These are phyloP conservation scores for Talpa occidentalis DNA, from an alignment of 2,113 vertebrate genomes.

Conservation along the genomic window DNA sequence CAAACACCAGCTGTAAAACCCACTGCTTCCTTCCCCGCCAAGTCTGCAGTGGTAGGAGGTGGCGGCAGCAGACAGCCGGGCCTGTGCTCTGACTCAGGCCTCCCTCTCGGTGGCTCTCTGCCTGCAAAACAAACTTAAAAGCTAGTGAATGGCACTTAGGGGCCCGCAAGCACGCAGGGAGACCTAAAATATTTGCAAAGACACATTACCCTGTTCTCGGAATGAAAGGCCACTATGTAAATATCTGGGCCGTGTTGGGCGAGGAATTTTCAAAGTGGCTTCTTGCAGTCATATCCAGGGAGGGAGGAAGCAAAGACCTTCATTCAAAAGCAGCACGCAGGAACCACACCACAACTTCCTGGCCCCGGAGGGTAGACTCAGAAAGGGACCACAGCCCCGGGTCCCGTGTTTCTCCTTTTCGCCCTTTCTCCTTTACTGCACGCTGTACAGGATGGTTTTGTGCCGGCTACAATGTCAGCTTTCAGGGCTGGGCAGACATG, in stretches of 20 bases:
- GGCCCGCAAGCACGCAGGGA: slow-evolving; percentile 49
- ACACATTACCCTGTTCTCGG: slow-evolving; percentile 52
- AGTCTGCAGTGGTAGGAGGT: slow-evolving; percentile 35
- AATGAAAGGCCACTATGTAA: slow-evolving; percentile 78
- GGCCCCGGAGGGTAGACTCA: slow-evolving; percentile 40
- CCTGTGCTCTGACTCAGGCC: slow-evolving; percentile 64
- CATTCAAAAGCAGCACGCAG: slow-evolving; percentile 44
- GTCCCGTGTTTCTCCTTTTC: not conserved
- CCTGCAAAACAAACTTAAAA: slow-evolving; percentile 61
- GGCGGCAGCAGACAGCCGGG: not conserved
- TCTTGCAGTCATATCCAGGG: slow-evolving; percentile 56
- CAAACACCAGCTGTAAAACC: slow-evolving; percentile 76
- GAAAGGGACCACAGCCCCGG: not conserved
- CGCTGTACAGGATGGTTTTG: not conserved
- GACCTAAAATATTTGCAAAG: slow-evolving; percentile 76
- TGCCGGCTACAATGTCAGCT: slow-evolving; percentile 45
- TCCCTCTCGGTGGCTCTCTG: not conserved
- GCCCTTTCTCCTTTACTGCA: not conserved
- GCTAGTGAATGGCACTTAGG: slow-evolving; percentile 75
- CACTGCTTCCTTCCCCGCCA: slow-evolving; percentile 56
- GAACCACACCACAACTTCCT: slow-evolving; percentile 41
- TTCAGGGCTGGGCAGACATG: slow-evolving; percentile 37
- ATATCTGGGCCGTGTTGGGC: slow-evolving; percentile 69
- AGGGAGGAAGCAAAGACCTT: slow-evolving; percentile 65
- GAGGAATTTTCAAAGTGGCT: slow-evolving; percentile 79